Conservation (phyloP, 2,888 invertebrate genomes). For the Ctenicera cuprea region DNA sequence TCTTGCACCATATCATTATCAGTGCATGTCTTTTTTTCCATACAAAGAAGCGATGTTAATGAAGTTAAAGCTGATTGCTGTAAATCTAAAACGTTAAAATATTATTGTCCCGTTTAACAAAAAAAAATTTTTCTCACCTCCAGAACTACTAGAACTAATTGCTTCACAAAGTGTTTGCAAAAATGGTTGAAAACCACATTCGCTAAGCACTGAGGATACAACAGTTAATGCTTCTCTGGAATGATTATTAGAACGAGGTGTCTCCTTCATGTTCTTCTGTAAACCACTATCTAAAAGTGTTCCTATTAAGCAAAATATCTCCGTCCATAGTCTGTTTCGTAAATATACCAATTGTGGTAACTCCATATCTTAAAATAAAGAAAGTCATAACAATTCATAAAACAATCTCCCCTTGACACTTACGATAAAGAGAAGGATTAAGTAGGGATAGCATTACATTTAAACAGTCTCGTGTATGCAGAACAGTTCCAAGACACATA, state of each 20-base stretch:
- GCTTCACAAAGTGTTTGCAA: slow-evolving; percentile 68
- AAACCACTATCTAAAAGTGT: slow-evolving; percentile 64
- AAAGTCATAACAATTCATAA: slow-evolving; percentile 6
- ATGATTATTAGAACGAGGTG: neutral
- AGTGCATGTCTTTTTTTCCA: slow-evolving; percentile 43
- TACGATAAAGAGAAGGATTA: slow-evolving; percentile 71
- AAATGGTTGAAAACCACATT: slow-evolving; percentile 63
- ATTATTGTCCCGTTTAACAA: neutral
- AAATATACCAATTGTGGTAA: slow-evolving; percentile 70
- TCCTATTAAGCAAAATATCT: slow-evolving; percentile 72
- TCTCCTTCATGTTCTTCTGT: slow-evolving; percentile 20
- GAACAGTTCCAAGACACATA: slow-evolving; percentile 69
- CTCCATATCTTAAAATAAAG: slow-evolving; percentile 65
- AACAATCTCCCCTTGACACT: slow-evolving; percentile 60
- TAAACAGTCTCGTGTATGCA: slow-evolving; percentile 73
- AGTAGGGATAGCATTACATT: slow-evolving; percentile 71
- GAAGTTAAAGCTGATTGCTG: slow-evolving; percentile 61
- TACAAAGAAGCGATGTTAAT: slow-evolving; percentile 59
- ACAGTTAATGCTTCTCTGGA: slow-evolving; percentile 45
- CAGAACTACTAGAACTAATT: slow-evolving; percentile 62
- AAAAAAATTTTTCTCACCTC: slow-evolving; percentile 58
- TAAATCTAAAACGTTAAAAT: slow-evolving; percentile 57
- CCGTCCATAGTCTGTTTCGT: slow-evolving; percentile 73
- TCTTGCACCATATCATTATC: slow-evolving; percentile 28
- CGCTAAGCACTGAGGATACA: slow-evolving; percentile 54